Base-by-base conservation (phyloP, 2,888 invertebrate genomes). In the Hylaea fasciaria region DNA sequence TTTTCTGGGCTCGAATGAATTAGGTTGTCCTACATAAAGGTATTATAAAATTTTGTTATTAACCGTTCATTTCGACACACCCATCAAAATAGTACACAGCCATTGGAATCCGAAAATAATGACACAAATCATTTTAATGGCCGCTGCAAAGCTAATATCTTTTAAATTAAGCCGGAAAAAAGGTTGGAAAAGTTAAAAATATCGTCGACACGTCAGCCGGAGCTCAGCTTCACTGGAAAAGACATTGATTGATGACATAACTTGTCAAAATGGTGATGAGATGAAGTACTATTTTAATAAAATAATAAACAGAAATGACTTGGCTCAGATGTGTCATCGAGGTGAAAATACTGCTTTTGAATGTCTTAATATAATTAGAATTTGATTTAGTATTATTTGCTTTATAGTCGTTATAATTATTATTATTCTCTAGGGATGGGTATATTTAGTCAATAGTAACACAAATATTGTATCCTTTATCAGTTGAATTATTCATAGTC, bases 221-320 rank as follows among this genome's bases (percentile, higher is more conserved):
- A 17, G 48, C 16, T 47, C 45, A 52, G 28, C 57, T 47, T 51
- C n/a, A 67, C 55, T 68, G 69, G 60, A 49, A 57, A 47, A 50
- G 72, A 71, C 72, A 47, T 65, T 73, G 72, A 73, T 71, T 64
- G 69, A 73, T 73, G 64, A 50, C 56, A 40, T 7, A 11, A n/a
- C 46, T 37, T 29, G 41, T 57, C 56, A 50, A 57, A n/a, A 65
- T 69, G 65, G 54, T 63, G 63, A 65, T 57, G 65, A 65, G 62
- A 67, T 67, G 64, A 62, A 69, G 65, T 64, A 64, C 64, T 62
- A 57, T 62, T 67, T 67, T 64, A 61, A 69, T 69, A 64, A 64
- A 64, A 67, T 67, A 67, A 67, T 69, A 65, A 67, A 65, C 66
- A 65, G 61, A 52, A 57, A 50, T 60, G 50, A 35, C 50, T 48